Evolutionary conservation across 2,797 vertebrate genomes (phyloP), one percentile per base, ranked within the genome.

Genomic region (Podarcis siculus): DNA sequence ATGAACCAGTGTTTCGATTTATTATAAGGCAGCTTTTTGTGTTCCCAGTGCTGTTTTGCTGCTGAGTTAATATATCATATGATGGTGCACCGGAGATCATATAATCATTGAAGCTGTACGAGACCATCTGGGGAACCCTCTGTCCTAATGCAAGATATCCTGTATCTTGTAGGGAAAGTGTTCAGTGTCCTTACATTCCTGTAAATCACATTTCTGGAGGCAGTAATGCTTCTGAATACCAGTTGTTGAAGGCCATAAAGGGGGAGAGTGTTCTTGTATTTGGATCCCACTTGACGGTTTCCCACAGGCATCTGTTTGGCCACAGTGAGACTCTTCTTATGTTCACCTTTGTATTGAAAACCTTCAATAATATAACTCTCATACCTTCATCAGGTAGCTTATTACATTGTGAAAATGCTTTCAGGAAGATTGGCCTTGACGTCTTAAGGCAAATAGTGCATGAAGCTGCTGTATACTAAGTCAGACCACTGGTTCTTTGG

Each of bases 121-220:
- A 64, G 17, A 21, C 9, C 49, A 55, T 37, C 5, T 37, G 39
- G 64, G 42, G 7, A 37, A 37, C 12, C 32, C 15, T 25, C 19
- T 71, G 12, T 49, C 19, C 37, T 45, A 42, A 82, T 30, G 27
- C 66, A 45, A 66, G 55, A 82, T 10, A n/a, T 82, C 8, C 39
- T 23, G 37, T 23, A 55, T 49, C 45, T 49, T 49, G 45, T 39
- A 37, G 19, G 88, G 71, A 89, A 93, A 82, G 8, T 73, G 58
- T 91, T 58, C 90, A 82, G 92, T 89, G 83, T 58, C 92, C 90
- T 94, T 87, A 92, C 76, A 91, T 91, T 86, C 55, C 92, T 95
- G 90, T 92, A 89, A 92, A 92, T 75, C 0, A 2, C 45, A 49
- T 49, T 49, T 49, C 49, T 49, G 49, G 49, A 49, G 49, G 49